Percentiles rank a stretch among this genome's conserved stretches.
Conservation (phyloP, 2,113 vertebrate genomes). For the Chlamydotis undulata region DNA sequence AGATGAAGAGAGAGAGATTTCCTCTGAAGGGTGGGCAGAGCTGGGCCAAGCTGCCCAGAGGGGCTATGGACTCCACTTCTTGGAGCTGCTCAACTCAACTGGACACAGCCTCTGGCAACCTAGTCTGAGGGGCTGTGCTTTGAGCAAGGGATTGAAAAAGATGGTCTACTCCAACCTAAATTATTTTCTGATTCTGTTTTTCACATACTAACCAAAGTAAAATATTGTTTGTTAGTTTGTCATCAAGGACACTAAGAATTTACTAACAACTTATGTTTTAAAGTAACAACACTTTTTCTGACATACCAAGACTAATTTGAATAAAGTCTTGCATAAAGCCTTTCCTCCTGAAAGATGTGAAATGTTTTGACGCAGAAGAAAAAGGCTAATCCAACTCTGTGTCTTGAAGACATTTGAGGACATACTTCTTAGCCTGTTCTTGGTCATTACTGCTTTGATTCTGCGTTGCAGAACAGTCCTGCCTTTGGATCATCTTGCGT, state of each 20-base stretch:
- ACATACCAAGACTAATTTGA: background rate
- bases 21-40: background rate
- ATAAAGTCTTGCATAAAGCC: background rate
- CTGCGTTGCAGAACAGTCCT: conserved; percentile 5
- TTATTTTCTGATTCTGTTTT: background rate
- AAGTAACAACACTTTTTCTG: background rate
- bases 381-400: background rate
- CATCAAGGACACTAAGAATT: background rate
- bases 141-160: background rate
- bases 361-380: background rate
- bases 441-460: background rate
- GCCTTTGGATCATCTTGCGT: conserved; percentile 14
- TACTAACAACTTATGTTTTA: background rate
- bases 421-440: background rate
- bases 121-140: background rate
- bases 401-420: background rate
- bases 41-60: background rate
- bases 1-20: background rate
- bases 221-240: background rate
- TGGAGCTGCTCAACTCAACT: background rate
- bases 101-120: background rate
- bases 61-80: background rate
- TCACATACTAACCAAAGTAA: background rate
- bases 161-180: background rate
- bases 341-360: background rate